These are phyloP conservation scores for Epinephelus awoara DNA, from an alignment of 2,797 vertebrate genomes.

Conservation along the genomic window DNA sequence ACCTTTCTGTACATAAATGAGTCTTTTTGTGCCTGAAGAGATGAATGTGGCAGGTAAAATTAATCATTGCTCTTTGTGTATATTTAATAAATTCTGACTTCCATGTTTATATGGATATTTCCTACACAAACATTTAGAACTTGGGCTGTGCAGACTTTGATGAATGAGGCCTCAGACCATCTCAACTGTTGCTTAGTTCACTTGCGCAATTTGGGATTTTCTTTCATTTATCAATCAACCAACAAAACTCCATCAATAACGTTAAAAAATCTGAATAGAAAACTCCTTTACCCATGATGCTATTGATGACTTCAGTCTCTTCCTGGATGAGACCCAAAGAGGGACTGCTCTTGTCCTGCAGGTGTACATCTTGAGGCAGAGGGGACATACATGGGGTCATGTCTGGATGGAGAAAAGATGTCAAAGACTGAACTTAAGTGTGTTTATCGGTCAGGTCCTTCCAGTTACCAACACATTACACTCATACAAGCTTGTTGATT, in stretches of 20 bases:
- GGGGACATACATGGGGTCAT: conserved; percentile 94
- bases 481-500: not conserved
- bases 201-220: not conserved
- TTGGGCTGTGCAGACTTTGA: no score
- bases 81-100: no score
- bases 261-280: not conserved
- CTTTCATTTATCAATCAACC: not conserved
- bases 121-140: no score
- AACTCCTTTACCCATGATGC: conserved; percentile 87
- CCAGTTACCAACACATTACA: not conserved
- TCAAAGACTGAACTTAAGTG: not conserved
- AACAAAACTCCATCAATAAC: not conserved
- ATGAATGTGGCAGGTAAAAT: no score
- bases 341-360: conserved; percentile 76
- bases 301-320: conserved; percentile 89
- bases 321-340: conserved; percentile 91
- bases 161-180: not conserved
- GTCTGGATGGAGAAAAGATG: conserved; percentile 78
- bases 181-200: not conserved
- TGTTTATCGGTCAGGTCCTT: not conserved
- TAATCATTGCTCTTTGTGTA: no score
- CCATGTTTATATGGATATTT: no score
- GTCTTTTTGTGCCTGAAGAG: no score
- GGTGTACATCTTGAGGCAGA: conserved; percentile 87
- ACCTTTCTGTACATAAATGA: no score